Evolutionary conservation across 2,113 vertebrate species (phyloP), one percentile per base, ranked within the genome.

Genomic region (Spea multiplicata): DNA sequence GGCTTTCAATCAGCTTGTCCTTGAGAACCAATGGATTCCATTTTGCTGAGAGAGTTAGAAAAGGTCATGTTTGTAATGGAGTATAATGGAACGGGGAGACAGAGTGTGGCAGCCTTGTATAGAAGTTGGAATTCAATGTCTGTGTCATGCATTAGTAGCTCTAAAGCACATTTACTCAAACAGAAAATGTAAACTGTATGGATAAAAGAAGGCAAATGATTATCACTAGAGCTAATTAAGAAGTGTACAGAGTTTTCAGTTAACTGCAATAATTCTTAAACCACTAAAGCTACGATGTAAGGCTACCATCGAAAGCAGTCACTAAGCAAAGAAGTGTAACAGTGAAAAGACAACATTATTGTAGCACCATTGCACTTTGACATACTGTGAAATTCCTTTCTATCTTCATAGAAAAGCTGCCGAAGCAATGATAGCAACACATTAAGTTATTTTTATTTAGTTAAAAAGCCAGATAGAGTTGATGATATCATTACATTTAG

Each of bases 1-100:
- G 77, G 77, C 77, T 73, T 80, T 80, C 77, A 80, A 73, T 80
- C 77, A 80, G 71, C n/a, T 73, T 80, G 77, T 80, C 77, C 77
- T 80, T 80, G 77, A 73, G 62, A 80, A 80, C 71, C 77, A 80
- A 80, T 73, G 52, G 50, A 80, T 80, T 73, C 59, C 71, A 73
- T 80, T 73, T 80, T 80, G 71, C 71, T 73, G 64, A 16, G 16
- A 61, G 71, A 80, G 77, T 73, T 73, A 73, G 64, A 49, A 80
- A 73, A 80, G 77, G 77, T 80, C 77, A 80, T 53, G 9, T 57
- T 73, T 73, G 57, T 80, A 80, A 80, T 80, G 77, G 77, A 71
- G 64, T 72, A 80, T 80, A 80, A 80, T 80, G 77, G 77, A 80
- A 73, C 64, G 67, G 49, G 76, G 70, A 79, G 77, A 80, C 70